Evolutionary conservation across 1,140 invertebrate species (phyloP).

Genomic region (Drosophila pandora): DNA sequence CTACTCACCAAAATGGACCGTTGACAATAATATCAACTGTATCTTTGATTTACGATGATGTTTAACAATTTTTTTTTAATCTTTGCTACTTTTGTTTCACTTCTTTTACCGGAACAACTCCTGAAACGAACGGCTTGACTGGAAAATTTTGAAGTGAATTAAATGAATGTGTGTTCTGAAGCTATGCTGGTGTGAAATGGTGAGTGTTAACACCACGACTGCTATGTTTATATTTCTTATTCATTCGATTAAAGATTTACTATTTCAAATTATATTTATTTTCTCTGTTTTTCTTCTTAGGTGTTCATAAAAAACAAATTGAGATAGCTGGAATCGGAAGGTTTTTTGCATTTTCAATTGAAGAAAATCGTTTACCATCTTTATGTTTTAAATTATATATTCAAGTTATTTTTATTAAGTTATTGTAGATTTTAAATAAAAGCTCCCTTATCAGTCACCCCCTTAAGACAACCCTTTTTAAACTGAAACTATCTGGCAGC

Average conservation of each 20-base stretch:
- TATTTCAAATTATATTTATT: no score
- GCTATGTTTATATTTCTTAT: neutral
- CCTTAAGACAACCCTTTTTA: neutral
- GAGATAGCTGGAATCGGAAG: no score
- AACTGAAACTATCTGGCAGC: neutral
- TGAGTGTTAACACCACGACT: constrained; percentile 12
- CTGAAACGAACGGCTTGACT: constrained; percentile 22
- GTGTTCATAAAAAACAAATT: no score
- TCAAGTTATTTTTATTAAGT: neutral
- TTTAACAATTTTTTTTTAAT: neutral
- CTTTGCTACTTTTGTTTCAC: constrained; percentile 2
- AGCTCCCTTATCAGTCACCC: neutral
- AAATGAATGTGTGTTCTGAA: neutral
- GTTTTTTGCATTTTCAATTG: no score
- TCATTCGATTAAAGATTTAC: neutral
- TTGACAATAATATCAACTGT: neutral
- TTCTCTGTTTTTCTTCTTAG: no score
- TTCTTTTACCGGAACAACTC: constrained; percentile 9
- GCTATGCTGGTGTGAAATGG: constrained; percentile 3
- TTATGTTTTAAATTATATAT: no score
- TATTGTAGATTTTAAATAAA: neutral
- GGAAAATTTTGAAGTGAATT: constrained; percentile 27
- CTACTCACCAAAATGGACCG: constrained; percentile 1
- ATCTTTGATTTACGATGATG: neutral
- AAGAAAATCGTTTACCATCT: no score